A percentile compares a stretch with the other conserved stretches of the same genome.
Conservation (phyloP, 2,888 invertebrate species). For the Tyria jacobaeae region DNA sequence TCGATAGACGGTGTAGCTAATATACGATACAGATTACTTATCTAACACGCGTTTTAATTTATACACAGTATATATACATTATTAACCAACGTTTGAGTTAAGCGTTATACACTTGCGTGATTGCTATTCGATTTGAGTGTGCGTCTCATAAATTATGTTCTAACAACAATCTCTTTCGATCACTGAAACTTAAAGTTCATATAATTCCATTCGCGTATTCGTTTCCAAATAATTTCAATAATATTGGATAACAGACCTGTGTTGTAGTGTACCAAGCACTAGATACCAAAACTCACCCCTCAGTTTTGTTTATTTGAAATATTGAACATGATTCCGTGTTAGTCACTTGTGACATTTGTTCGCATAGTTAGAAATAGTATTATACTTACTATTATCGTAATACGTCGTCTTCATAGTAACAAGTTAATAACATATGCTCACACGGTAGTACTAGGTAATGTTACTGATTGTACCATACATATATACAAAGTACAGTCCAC, state of each 20-base stretch:
- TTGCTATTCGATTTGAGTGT: constrained; percentile 59
- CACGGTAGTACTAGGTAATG: neutral
- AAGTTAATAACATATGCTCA: neutral
- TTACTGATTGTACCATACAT: too few species aligned
- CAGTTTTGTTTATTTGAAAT: neutral
- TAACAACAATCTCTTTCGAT: constrained; percentile 59
- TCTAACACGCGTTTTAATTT: constrained; percentile 5
- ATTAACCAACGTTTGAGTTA: constrained; percentile 31
- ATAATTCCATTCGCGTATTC: constrained; percentile 28
- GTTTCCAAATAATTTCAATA: neutral
- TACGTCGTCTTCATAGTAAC: neutral
- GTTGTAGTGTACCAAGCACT: too few species aligned
- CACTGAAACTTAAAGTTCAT: too few species aligned
- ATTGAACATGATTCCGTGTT: neutral
- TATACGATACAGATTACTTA: constrained; percentile 1
- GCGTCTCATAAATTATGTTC: constrained; percentile 71
- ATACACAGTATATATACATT: constrained; percentile 21
- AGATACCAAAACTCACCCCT: too few species aligned
- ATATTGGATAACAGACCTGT: too few species aligned
- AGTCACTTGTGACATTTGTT: neutral
- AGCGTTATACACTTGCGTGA: constrained; percentile 48
- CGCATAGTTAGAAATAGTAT: neutral
- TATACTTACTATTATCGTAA: neutral
- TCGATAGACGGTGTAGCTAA: neutral
- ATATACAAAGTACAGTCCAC: too few species aligned